A percentile compares a stretch with the other conserved stretches of the same genome.
These are phyloP conservation scores for Lepidostoma basale DNA, from an alignment of 1,140 invertebrate species.

Conservation along the genomic window DNA sequence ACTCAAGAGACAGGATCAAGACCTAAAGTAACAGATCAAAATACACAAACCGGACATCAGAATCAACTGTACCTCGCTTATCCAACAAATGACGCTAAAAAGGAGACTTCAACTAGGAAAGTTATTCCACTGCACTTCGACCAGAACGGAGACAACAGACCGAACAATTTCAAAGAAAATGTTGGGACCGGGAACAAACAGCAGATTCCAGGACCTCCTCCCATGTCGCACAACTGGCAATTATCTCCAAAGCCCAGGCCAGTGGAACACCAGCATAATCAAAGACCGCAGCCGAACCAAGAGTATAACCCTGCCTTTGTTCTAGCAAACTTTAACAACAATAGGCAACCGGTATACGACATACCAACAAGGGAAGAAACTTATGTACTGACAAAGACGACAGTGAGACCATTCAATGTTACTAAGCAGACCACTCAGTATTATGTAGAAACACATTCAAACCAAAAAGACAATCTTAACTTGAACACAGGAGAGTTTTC, in stretches of 20 bases:
- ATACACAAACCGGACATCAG: background rate
- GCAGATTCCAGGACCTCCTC: slow-evolving; percentile 50
- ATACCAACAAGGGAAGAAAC: slow-evolving; percentile 56
- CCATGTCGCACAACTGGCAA: slow-evolving; percentile 50
- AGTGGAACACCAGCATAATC: background rate
- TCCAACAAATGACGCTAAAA: slow-evolving; percentile 36
- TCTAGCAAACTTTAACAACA: slow-evolving; percentile 50
- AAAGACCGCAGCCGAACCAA: slow-evolving; percentile 29
- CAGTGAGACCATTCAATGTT: slow-evolving; percentile 12
- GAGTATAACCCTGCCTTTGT: slow-evolving; percentile 52
- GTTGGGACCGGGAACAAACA: slow-evolving; percentile 55
- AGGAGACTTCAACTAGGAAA: slow-evolving; percentile 53
- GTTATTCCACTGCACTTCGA: slow-evolving; percentile 56
- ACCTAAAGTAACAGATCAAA: background rate
- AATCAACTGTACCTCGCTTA: slow-evolving; percentile 12
- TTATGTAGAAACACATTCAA: background rate
- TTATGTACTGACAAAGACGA: slow-evolving; percentile 45
- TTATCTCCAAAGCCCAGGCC: slow-evolving; percentile 43
- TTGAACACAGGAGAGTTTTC: slow-evolving; percentile 51
- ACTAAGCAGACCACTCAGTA: slow-evolving; percentile 29
- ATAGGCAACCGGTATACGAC: slow-evolving; percentile 55
- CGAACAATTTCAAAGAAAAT: slow-evolving; percentile 29
- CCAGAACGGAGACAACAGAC: slow-evolving; percentile 48
- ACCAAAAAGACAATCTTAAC: slow-evolving; percentile 39
- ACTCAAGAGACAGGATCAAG: background rate